Percentiles rank a stretch among this genome's conserved stretches.
These are phyloP conservation scores for Cataglyphis altisquamis DNA, from an alignment of 2,888 invertebrate species.

Conservation along the genomic window DNA sequence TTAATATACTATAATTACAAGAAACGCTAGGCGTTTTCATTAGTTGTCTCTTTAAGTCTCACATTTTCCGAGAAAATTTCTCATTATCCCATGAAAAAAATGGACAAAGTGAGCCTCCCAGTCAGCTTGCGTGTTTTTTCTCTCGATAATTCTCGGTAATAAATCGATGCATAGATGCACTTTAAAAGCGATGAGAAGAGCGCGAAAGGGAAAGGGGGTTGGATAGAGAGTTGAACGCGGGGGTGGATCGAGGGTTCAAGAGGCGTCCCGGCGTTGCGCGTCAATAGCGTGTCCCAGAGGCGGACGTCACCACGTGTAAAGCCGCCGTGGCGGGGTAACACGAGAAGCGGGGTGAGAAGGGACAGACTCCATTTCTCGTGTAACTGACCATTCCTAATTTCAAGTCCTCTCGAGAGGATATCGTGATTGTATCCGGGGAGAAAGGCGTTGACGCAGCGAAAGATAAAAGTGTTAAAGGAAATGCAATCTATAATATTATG, in stretches of 20 bases:
- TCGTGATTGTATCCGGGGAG: neutral
- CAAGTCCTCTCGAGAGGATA: constrained; percentile 56
- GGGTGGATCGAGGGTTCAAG: constrained; percentile 59
- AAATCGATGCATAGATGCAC: constrained; percentile 26
- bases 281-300: constrained; percentile 70
- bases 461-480: neutral
- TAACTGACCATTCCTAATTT: constrained; percentile 79
- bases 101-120: neutral
- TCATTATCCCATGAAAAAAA: neutral
- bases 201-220: neutral
- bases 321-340: constrained; percentile 38
- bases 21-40: neutral
- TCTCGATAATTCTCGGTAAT: constrained; percentile 11
- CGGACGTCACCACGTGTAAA: constrained; percentile 66
- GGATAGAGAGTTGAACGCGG: constrained; percentile 52
- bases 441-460: neutral
- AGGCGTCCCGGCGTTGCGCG: constrained; percentile 70
- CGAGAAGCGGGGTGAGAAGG: constrained; percentile 30
- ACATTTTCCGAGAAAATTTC: neutral
- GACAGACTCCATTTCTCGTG: constrained; percentile 65
- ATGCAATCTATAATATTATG: neutral
- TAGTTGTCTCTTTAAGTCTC: neutral
- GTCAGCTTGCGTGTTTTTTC: neutral
- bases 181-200: constrained; percentile 1
- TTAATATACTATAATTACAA: neutral